Evolutionary conservation across 2,888 invertebrate species (phyloP), one percentile per base, ranked within the genome.

Genomic region (Eupithecia exiguata): DNA sequence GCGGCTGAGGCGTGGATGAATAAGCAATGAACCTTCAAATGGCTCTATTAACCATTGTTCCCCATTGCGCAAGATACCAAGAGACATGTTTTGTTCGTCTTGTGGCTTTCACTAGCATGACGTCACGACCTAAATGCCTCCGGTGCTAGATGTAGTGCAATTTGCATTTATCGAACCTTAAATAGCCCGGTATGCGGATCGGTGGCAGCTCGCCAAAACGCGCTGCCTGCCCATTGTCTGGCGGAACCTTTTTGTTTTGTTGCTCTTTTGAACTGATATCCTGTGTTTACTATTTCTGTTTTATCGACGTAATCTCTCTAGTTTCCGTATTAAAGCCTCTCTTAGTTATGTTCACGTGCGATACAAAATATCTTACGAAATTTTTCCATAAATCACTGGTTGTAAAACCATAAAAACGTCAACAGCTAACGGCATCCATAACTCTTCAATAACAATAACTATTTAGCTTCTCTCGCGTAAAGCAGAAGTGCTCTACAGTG

Each of bases 11-110:
- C 93, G 94, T 93, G 92, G 91, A 93, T 92, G 93, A 93, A 94
- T 94, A 93, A 89, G 92, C 92, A 94, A 94, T 93, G 93, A 93
- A 90, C 89, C 90, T 88, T 88, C 91, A 92, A 94, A 94, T 93
- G 93, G 89, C 94, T 94, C 91, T 94, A 94, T 94, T 94, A 94
- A 89, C 92, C 89, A 93, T 94, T 93, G 93, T 93, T 93, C 91
- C 87, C 83, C 83, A 81, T 93, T 94, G 93, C 93, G 92, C 93
- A 94, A 94, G 91, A 89, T 89, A 89, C 89, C 93, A 94, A 94
- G 91, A 89, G 90, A 89, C 90, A 88, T 86, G 90, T 90, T 92
- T 94, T 93, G 93, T 93, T 92, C 91, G 83, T 86, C 87, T 88
- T 86, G 83, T 63, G 84, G 92, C 93, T 93, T 93, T 93, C 93